Percentiles rank a stretch among this genome's conserved stretches.
Evolutionary conservation across 2,888 invertebrate genomes (phyloP).

Genomic region (Siphlonurus alternatus): DNA sequence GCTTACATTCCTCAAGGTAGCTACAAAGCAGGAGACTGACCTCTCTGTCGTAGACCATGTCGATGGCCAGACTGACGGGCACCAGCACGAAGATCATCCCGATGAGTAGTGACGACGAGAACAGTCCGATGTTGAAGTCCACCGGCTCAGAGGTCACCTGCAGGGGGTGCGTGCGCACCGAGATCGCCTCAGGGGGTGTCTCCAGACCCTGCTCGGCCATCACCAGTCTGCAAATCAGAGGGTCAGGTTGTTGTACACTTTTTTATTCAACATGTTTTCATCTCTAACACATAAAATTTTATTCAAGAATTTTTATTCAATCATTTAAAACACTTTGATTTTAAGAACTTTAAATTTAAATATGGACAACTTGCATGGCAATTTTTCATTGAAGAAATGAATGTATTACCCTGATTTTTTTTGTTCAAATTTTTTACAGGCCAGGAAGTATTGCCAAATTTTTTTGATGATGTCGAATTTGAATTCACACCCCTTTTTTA

Average conservation of each 20-base stretch:
- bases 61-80: conserved; percentile 58
- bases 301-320: not conserved
- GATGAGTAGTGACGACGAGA: conserved; percentile 56
- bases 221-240: conserved; percentile 10
- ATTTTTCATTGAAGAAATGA: too few relatives aligned
- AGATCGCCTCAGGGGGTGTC: conserved; percentile 5
- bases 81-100: conserved; percentile 67
- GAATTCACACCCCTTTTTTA: too few relatives aligned
- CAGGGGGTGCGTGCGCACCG: conserved; percentile 46
- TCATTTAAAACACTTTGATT: not conserved
- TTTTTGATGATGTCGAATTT: too few relatives aligned
- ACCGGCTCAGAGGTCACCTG: conserved; percentile 57
- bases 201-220: conserved; percentile 10
- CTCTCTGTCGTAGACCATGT: conserved; percentile 70
- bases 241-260: not conserved
- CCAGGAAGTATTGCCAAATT: too few relatives aligned
- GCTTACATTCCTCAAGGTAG: too few relatives aligned
- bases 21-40: conserved; percentile 35
- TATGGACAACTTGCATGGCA: too few relatives aligned
- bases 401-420: too few relatives aligned
- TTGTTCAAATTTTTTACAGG: too few relatives aligned
- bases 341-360: too few relatives aligned
- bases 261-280: not conserved
- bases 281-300: not conserved
- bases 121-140: conserved; percentile 51